These are phyloP conservation scores for Scolanthus callimorphus DNA, from an alignment of 92 coral and sea anemone species.

Conservation along the genomic window DNA sequence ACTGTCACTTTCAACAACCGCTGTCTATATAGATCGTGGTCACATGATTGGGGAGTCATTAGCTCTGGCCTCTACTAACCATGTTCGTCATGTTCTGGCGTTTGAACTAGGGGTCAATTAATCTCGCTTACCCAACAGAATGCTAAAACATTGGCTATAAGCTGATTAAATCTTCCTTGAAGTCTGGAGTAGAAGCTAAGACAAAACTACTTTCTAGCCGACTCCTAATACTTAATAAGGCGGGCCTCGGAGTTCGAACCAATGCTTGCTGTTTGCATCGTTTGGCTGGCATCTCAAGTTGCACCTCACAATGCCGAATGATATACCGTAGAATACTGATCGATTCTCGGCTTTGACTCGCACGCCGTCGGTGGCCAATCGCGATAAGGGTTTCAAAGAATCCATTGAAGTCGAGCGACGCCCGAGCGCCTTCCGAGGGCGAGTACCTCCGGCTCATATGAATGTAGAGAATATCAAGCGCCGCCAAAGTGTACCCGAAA, in stretches of 20 bases:
- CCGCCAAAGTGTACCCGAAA: constrained; percentile 65
- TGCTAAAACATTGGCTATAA: not conserved
- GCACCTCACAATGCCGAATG: constrained; percentile 55
- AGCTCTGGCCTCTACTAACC: too few species aligned
- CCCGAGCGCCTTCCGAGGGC: constrained; percentile 44
- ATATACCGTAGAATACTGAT: constrained; percentile 41
- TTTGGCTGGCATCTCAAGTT: constrained; percentile 23
- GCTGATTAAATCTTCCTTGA: not conserved
- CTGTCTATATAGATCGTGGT: too few species aligned
- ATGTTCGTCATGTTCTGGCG: too few species aligned
- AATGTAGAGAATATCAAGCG: constrained; percentile 68
- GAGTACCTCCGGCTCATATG: constrained; percentile 63
- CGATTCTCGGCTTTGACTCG: constrained; percentile 44
- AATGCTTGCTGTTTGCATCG: constrained; percentile 20
- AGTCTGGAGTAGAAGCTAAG: constrained; percentile 37
- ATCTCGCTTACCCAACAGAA: too few species aligned
- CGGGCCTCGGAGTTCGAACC: constrained; percentile 12
- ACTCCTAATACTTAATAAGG: constrained; percentile 12
- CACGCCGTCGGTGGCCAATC: constrained; percentile 39
- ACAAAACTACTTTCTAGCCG: constrained; percentile 40
- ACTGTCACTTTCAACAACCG: too few species aligned
- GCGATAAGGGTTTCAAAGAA: constrained; percentile 56
- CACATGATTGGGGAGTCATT: too few species aligned
- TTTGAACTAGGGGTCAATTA: too few species aligned
- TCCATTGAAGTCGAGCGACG: constrained; percentile 52